Percentiles rank a stretch among this genome's conserved stretches.
These are phyloP conservation scores for Sternarchorhynchus goeldii DNA, from an alignment of 2,797 vertebrate species.

Conservation along the genomic window DNA sequence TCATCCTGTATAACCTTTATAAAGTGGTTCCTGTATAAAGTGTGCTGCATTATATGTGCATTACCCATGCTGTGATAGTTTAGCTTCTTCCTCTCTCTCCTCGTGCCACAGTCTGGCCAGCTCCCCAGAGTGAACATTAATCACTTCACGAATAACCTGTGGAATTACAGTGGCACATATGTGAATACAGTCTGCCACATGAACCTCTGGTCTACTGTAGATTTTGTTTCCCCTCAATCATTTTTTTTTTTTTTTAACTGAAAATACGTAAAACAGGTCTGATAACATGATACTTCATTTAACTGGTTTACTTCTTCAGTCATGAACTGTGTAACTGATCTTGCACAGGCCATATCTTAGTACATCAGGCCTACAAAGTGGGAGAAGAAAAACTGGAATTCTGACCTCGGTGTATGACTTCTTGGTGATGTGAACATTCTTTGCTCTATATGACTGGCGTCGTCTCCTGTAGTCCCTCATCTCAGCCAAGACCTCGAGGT, in stretches of 20 bases:
- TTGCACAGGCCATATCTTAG: not conserved
- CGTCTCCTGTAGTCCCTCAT: slow-evolving; percentile 98
- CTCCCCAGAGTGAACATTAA: slow-evolving; percentile 91
- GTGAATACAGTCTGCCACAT: too few species aligned
- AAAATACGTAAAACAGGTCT: too few species aligned
- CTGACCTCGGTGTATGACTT: slow-evolving; percentile 96
- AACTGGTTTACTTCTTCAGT: too few species aligned
- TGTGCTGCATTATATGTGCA: not conserved
- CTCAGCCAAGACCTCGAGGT: slow-evolving; percentile 95
- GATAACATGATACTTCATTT: too few species aligned
- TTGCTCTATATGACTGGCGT: slow-evolving; percentile 94
- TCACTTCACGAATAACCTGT: slow-evolving; percentile 95
- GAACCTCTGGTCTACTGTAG: too few species aligned
- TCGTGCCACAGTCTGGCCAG: slow-evolving; percentile 86
- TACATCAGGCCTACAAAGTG: not conserved
- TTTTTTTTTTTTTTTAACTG: too few species aligned
- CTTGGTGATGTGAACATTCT: slow-evolving; percentile 98
- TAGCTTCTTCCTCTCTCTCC: slow-evolving; percentile 67
- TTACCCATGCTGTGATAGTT: slow-evolving; percentile 65
- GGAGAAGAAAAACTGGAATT: not conserved
- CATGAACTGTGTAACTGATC: not conserved
- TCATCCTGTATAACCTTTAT: not conserved
- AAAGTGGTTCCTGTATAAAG: too few species aligned
- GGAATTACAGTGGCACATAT: not conserved
- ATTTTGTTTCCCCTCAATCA: too few species aligned